A percentile compares a stretch with the other conserved stretches of the same genome.
Conservation (phyloP, 2,888 invertebrate species). For the Drosophila falleni region DNA sequence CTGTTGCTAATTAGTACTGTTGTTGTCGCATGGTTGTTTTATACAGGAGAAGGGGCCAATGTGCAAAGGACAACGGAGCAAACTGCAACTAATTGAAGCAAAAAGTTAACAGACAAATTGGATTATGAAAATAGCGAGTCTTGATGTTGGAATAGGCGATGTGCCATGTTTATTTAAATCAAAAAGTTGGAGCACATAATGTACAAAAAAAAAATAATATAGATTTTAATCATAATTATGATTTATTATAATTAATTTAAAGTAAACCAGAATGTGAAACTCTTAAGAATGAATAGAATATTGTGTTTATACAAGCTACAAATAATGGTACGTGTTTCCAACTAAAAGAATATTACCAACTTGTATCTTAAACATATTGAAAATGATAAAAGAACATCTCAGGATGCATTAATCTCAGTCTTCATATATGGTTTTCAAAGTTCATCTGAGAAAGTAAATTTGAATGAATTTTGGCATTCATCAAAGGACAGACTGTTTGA, state of each 20-base stretch:
- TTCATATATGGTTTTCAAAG: no score
- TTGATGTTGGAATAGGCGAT: not conserved
- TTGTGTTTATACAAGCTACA: no score
- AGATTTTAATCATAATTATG: not conserved
- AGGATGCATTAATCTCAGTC: no score
- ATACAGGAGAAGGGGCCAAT: not conserved
- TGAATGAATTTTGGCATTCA: no score
- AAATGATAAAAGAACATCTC: no score
- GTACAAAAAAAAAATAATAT: not conserved
- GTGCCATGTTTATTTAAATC: not conserved
- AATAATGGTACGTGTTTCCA: no score
- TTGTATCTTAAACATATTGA: no score
- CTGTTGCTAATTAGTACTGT: constrained; percentile 51
- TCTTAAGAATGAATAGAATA: no score
- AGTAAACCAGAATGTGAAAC: no score
- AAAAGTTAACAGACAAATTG: constrained; percentile 24
- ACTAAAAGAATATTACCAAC: no score
- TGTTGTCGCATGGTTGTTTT: constrained; percentile 36
- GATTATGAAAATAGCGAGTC: constrained; percentile 44
- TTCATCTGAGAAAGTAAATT: no score
- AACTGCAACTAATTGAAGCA: constrained; percentile 48
- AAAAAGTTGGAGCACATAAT: not conserved
- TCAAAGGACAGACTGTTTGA: no score
- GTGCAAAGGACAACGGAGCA: not conserved
- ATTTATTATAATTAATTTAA: not conserved